Evolutionary conservation across 2,797 vertebrate species (phyloP).

Genomic region (Sebastes hubbsi): DNA sequence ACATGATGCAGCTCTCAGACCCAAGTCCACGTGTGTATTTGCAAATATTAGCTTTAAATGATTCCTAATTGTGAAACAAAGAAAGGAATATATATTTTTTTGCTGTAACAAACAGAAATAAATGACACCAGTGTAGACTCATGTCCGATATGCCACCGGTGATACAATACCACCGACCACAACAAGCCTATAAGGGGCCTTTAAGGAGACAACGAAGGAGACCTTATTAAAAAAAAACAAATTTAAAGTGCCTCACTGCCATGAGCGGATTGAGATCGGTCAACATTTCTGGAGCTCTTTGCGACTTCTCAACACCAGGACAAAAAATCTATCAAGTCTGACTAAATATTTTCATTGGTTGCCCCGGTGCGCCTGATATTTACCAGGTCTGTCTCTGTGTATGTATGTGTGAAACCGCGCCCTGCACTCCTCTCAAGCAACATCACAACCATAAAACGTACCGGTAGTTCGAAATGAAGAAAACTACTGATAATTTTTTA

Average conservation of each 20-base stretch:
- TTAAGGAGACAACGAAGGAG: background rate
- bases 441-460: too few relatives aligned
- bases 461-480: too few relatives aligned
- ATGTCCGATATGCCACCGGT: background rate
- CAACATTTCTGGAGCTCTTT: background rate
- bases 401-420: too few relatives aligned
- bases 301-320: background rate
- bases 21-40: background rate
- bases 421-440: too few relatives aligned
- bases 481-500: too few relatives aligned
- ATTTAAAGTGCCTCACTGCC: background rate
- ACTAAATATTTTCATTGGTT: too few relatives aligned
- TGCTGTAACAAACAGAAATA: background rate
- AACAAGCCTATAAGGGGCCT: background rate
- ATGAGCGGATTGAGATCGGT: constrained; percentile 3
- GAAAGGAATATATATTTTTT: background rate
- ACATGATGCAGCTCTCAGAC: constrained; percentile 13
- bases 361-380: too few relatives aligned
- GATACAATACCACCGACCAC: background rate
- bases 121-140: background rate
- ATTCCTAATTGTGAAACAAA: background rate
- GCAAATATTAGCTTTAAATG: background rate
- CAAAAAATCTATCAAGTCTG: too few relatives aligned
- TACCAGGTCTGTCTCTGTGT: too few relatives aligned
- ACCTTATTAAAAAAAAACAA: constrained; percentile 7